These are phyloP conservation scores for Spicauda simplicius DNA, from an alignment of 2,888 invertebrate genomes.

Conservation along the genomic window DNA sequence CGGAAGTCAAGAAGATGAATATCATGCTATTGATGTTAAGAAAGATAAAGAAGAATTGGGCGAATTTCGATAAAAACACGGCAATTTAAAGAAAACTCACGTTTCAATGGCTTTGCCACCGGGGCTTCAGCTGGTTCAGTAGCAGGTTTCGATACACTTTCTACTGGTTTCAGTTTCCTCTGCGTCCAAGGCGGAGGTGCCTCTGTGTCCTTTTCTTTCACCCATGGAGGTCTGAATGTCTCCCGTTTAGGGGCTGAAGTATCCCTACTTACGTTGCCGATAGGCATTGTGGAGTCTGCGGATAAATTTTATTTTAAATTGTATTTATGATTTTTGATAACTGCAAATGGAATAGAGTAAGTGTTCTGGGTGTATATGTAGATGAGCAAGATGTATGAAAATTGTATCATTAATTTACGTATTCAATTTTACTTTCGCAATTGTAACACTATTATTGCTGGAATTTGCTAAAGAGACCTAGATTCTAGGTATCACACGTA, in stretches of 20 bases:
- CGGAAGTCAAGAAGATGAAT: background rate
- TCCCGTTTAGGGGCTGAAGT: slow-evolving; percentile 83
- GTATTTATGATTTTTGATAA: background rate
- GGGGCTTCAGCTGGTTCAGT: slow-evolving; percentile 44
- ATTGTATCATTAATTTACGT: background rate
- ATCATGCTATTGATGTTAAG: background rate
- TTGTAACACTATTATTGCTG: background rate
- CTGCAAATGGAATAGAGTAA: background rate
- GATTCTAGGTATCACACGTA: slow-evolving; percentile 9
- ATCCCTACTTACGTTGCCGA: slow-evolving; percentile 81
- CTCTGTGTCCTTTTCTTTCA: slow-evolving; percentile 87
- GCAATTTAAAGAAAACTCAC: slow-evolving; percentile 55
- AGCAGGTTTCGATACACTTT: slow-evolving; percentile 51
- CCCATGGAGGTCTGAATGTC: slow-evolving; percentile 90
- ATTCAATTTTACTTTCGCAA: background rate
- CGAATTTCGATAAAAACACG: slow-evolving; percentile 4
- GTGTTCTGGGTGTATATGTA: background rate
- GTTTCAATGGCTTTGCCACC: slow-evolving; percentile 63
- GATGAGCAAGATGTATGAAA: too few relatives aligned
- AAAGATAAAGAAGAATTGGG: background rate
- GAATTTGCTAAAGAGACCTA: slow-evolving; percentile 14
- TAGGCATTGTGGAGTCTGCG: slow-evolving; percentile 70
- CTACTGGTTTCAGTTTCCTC: slow-evolving; percentile 79
- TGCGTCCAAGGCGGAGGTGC: slow-evolving; percentile 87
- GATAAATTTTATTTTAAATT: slow-evolving; percentile 32